Percentiles rank a stretch among this genome's conserved stretches.
Conservation (phyloP, 1,140 invertebrate species). For the Drosophila biarmipes region DNA sequence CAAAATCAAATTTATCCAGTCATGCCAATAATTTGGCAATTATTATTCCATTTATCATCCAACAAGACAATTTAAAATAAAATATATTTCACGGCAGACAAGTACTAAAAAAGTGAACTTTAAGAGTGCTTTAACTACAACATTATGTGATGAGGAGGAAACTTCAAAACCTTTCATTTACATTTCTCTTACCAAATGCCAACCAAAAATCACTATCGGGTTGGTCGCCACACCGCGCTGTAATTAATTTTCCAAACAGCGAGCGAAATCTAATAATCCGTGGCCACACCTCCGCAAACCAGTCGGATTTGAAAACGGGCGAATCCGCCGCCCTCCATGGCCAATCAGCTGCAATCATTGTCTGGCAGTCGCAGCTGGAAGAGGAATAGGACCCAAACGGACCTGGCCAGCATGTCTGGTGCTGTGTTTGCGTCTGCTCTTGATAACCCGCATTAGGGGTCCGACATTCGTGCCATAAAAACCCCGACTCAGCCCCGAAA, state of each 20-base stretch:
- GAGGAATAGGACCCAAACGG: slow-evolving; percentile 14
- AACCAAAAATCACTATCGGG: slow-evolving; percentile 3
- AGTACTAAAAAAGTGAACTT: neutral
- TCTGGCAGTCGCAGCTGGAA: slow-evolving; percentile 11
- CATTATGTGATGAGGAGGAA: no score
- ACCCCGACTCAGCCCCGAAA: neutral
- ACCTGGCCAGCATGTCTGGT: slow-evolving; percentile 33
- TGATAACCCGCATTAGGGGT: slow-evolving; percentile 66
- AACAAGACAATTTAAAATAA: no score
- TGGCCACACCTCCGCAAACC: neutral
- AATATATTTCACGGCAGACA: no score
- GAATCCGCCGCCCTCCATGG: slow-evolving; percentile 21
- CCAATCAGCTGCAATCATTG: slow-evolving; percentile 48
- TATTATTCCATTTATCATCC: neutral
- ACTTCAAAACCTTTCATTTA: neutral
- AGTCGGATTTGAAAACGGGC: slow-evolving; percentile 18
- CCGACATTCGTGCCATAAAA: slow-evolving; percentile 16
- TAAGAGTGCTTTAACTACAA: neutral
- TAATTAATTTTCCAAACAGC: slow-evolving; percentile 38
- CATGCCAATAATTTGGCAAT: neutral
- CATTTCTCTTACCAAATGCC: neutral
- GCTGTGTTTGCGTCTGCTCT: slow-evolving; percentile 56
- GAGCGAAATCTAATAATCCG: slow-evolving; percentile 35
- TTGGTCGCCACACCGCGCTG: slow-evolving; percentile 13
- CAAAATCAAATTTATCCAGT: neutral